Conservation (phyloP, 2,113 vertebrate species). For the Silurus asotus region DNA sequence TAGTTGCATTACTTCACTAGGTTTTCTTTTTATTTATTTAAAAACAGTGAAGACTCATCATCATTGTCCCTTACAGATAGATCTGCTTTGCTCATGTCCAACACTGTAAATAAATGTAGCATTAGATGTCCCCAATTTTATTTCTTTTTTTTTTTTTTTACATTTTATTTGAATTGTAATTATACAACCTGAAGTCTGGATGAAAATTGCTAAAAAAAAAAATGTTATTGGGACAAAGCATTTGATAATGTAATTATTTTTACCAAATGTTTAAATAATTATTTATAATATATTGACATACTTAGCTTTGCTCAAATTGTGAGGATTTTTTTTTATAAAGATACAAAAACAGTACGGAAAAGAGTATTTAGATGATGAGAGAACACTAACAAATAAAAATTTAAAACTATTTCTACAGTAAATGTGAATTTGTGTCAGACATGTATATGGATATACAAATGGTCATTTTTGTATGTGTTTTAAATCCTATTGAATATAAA, state of each 20-base stretch:
- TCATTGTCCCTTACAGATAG: slow-evolving; percentile 43
- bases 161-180: slow-evolving; percentile 27
- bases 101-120: slow-evolving; percentile 60
- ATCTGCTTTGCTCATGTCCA: slow-evolving; percentile 42
- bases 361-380: slow-evolving; percentile 73
- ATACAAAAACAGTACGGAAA: slow-evolving; percentile 69
- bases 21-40: slow-evolving; percentile 37
- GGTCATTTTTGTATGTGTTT: slow-evolving; percentile 98
- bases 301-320: slow-evolving; percentile 81
- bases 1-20: slow-evolving; percentile 32
- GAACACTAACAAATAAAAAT: slow-evolving; percentile 82
- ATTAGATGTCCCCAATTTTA: slow-evolving; percentile 45
- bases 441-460: slow-evolving; percentile 83
- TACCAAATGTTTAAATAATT: slow-evolving; percentile 81
- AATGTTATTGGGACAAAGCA: slow-evolving; percentile 64
- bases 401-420: slow-evolving; percentile 98
- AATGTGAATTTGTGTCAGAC: slow-evolving; percentile 96
- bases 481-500: slow-evolving; percentile 81
- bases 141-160: not conserved
- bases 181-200: slow-evolving; percentile 65
- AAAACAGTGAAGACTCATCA: slow-evolving; percentile 32
- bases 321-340: slow-evolving; percentile 72
- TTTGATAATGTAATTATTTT: slow-evolving; percentile 80
- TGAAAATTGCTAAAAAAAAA: slow-evolving; percentile 60
- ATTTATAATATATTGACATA: slow-evolving; percentile 82